Evolutionary conservation across 2,113 vertebrate species (phyloP), one percentile per base, ranked within the genome.

Genomic region (Porphyrio hochstetteri): DNA sequence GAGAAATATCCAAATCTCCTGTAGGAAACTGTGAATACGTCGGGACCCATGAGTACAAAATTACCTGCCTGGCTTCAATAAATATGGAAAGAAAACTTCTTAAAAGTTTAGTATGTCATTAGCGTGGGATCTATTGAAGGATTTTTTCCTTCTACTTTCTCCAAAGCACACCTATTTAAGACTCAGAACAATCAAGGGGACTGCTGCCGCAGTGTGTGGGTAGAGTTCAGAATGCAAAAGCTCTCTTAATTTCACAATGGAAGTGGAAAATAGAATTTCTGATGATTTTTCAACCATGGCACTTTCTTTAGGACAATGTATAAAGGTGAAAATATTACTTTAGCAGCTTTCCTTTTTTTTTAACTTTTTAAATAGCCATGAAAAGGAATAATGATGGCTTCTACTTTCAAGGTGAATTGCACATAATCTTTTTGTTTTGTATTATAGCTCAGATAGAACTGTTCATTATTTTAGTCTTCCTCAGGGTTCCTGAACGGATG

Each of bases 51-150:
- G 52, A 92, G 76, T 82, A 96, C 20, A 78, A 92, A 96, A 92
- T 92, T 94, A 97, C 92, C 92, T 93, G 42, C 18, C 60, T 81
- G 11, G 29, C 65, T 97, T 96, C 76, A 95, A 96, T 89, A 96
- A 96, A 96, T 96, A 97, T 24, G 44, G 94, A 92, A 88, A 94
- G 91, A 95, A 95, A 97, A 95, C 92, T 96, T 97, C 86, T 93
- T 93, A 95, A 81, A 96, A 95, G 91, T 97, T 96, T 91, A 68
- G 72, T 92, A 78, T 86, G 76, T 93, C 95, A 95, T 95, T 97
- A 95, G 52, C 1, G 7, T 92, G 46, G 53, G 83, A 92, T 75
- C 91, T 95, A 91, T 95, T 95, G 83, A 92, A 93, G 57, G 31
- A 63, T 72, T 96, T 95, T 95, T 93, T 88, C 29, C 83, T 93